phyloP scores from a whole-genome alignment of 1,140 invertebrate genomes.

The Chymomyza costata region DNA sequence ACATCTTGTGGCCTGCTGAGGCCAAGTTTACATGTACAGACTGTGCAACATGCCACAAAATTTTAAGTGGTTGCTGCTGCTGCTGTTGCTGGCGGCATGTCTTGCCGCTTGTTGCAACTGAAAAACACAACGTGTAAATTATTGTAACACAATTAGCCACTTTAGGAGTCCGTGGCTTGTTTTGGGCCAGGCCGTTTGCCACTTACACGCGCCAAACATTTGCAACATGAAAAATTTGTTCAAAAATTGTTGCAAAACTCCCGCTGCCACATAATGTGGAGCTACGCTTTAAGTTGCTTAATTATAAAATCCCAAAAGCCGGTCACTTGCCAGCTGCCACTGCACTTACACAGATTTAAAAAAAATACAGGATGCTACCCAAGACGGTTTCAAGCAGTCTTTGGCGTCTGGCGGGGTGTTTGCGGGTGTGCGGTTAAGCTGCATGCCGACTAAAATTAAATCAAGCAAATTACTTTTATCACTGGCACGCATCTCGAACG shows the following conservation, averaged over 20 bases:
- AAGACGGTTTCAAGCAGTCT: background rate
- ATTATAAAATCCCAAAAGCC: conserved; percentile 55
- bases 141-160: conserved; percentile 72
- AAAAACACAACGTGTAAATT: conserved; percentile 73
- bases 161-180: conserved; percentile 51
- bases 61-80: conserved; percentile 44
- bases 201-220: conserved; percentile 64
- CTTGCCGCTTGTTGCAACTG: conserved; percentile 58
- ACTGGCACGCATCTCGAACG: conserved; percentile 70
- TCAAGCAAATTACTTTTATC: conserved; percentile 74
- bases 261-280: no score
- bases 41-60: conserved; percentile 28
- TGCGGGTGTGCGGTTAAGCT: conserved; percentile 45
- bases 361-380: conserved; percentile 69
- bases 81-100: conserved; percentile 49
- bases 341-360: conserved; percentile 41
- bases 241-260: conserved; percentile 60
- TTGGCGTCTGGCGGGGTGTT: background rate
- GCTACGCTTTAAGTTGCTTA: conserved; percentile 36
- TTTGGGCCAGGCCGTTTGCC: conserved; percentile 50
- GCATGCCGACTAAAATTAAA: conserved; percentile 67
- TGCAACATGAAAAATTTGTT: conserved; percentile 63
- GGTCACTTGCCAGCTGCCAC: background rate
- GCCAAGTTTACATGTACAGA: conserved; percentile 21
- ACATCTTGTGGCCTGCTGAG: background rate